Conservation (phyloP, 2,113 vertebrate genomes). For the Collichthys lucidus region DNA sequence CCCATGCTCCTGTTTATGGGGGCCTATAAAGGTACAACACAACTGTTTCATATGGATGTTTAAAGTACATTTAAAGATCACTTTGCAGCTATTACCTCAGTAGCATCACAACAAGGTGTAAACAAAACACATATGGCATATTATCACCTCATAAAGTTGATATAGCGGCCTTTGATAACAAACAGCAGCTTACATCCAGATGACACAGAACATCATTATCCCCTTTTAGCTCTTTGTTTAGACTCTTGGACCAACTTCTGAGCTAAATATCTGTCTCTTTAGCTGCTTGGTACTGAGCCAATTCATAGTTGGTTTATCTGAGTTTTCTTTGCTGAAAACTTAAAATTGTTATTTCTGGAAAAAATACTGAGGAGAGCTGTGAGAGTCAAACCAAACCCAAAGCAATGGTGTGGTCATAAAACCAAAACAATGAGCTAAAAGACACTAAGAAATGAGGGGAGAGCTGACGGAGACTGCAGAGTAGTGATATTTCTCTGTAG, state of each 20-base stretch:
- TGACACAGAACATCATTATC: neutral
- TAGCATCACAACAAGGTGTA: neutral
- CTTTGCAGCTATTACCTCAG: conserved; percentile 23
- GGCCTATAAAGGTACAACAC: neutral
- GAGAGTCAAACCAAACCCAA: neutral
- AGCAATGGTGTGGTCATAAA: neutral
- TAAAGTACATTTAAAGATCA: conserved; percentile 21
- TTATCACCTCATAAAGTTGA: neutral
- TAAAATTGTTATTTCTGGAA: neutral
- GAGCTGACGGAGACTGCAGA: neutral
- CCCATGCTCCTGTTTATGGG: neutral
- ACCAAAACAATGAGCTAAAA: neutral
- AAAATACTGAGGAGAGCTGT: neutral
- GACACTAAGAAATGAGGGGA: neutral
- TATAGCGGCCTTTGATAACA: neutral
- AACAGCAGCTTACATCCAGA: neutral
- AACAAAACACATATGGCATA: neutral
- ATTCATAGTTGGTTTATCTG: neutral
- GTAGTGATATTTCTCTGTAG: neutral
- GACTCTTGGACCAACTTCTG: neutral
- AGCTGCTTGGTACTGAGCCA: neutral
- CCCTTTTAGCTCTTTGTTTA: neutral
- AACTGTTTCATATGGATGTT: neutral
- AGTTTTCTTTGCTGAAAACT: neutral
- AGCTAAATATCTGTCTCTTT: neutral